Percentiles rank a stretch among this genome's conserved stretches.
Conservation (phyloP, 2,888 invertebrate genomes). For the Philonicus albiceps region DNA sequence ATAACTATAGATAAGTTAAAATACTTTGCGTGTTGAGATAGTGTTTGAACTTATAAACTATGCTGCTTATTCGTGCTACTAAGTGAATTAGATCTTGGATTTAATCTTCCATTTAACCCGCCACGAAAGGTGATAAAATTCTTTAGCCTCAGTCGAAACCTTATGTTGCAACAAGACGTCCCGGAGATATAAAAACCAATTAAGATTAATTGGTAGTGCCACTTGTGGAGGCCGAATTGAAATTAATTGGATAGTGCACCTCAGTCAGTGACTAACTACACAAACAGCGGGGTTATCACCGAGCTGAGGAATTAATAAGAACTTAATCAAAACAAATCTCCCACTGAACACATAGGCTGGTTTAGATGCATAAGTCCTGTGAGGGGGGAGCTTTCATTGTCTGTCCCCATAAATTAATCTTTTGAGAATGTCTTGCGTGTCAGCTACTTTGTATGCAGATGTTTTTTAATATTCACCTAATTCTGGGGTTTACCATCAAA, state of each 20-base stretch:
- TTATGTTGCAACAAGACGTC: neutral
- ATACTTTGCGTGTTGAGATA: neutral
- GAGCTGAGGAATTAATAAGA: neutral
- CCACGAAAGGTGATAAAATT: neutral
- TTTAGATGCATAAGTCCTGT: neutral
- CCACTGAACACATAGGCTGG: neutral
- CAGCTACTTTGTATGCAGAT: neutral
- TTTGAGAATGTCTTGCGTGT: neutral
- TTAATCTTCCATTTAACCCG: neutral
- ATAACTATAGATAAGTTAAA: neutral
- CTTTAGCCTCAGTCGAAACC: neutral
- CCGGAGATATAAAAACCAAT: neutral
- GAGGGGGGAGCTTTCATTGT: neutral
- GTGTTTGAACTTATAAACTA: neutral
- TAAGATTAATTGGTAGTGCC: neutral
- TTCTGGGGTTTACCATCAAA: neutral
- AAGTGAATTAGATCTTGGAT: neutral
- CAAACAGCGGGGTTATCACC: neutral
- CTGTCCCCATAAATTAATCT: neutral
- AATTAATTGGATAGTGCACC: neutral
- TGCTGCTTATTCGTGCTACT: neutral
- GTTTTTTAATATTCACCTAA: neutral
- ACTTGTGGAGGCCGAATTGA: neutral
- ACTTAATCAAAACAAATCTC: neutral
- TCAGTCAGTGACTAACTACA: neutral